Conservation (phyloP, 1,140 invertebrate genomes). For the Orussus abietinus region DNA sequence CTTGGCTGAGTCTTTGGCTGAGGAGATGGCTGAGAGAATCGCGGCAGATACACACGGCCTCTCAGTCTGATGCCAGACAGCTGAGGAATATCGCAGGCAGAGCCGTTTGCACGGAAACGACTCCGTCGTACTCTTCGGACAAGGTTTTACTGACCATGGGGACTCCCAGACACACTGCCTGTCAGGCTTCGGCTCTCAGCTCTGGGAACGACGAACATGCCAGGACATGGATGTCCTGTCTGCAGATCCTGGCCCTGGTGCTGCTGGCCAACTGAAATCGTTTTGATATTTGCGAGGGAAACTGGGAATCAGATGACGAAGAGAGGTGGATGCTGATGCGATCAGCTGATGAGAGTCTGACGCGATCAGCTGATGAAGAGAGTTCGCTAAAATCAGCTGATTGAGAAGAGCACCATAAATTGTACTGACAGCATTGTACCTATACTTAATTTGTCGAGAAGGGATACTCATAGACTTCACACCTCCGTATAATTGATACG, state of each 20-base stretch:
- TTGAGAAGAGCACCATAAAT: no score
- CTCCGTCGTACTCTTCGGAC: conserved; percentile 47
- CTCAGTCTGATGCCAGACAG: conserved; percentile 51
- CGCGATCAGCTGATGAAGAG: no score
- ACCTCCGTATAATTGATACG: no score
- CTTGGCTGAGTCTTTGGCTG: conserved; percentile 86
- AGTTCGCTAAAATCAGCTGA: no score
- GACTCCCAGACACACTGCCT: conserved; percentile 55
- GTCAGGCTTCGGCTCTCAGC: conserved; percentile 56
- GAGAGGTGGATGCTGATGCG: no score
- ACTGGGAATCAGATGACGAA: no score
- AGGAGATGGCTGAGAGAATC: conserved; percentile 78
- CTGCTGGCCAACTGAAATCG: no score
- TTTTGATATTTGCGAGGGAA: no score
- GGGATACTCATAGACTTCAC: no score
- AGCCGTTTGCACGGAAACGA: conserved; percentile 50
- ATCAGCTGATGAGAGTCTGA: no score
- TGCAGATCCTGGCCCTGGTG: conserved; percentile 6
- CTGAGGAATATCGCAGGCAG: conserved; percentile 45
- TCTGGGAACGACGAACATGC: conserved; percentile 41
- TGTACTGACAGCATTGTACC: no score
- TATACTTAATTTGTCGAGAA: no score
- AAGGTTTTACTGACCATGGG: conserved; percentile 49
- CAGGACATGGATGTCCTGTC: conserved; percentile 30
- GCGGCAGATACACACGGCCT: conserved; percentile 66